Evolutionary conservation across 2,797 vertebrate genomes (phyloP), one percentile per base, ranked within the genome.

Genomic region (Toxotes lorentzi): DNA sequence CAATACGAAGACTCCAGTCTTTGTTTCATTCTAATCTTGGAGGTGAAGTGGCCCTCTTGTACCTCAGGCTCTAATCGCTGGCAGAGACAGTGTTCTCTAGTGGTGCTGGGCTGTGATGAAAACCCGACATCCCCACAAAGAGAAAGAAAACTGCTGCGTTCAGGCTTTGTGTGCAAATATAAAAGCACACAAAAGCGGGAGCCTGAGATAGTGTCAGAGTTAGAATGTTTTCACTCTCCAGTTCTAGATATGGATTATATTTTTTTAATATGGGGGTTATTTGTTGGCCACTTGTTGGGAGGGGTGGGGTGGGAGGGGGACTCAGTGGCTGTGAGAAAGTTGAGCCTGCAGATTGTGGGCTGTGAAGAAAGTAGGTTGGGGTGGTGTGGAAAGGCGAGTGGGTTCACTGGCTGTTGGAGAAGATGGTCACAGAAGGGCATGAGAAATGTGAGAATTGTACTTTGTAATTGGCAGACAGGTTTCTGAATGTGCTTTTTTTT

Each of bases 41-140:
- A 91, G 90, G 86, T 95, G 91, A 94, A 94, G 94, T 95, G 92
- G 89, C 85, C 88, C 92, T 94, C 91, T 90, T 89, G 85, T 90
- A 82, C 71, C 85, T 81, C 70, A n/a, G 76, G 87, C 89, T 89
- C 86, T 91, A 92, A 91, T 91, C 90, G 82, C 88, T 90, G 92
- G 91, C 94, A 92, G 83, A 90, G 85, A 89, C 88, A 6, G 82
- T 83, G 81, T 87, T 90, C 87, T 93, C 70, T 91, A 88, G 93
- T 91, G 89, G 86, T 51, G 79, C 81, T 79, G 84, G 89, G 86
- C 83, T 41, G 61, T 58, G 45, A 84, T 80, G 82, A 90, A 90
- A 92, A 88, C 88, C 82, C 76, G 41, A 83, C 88, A 81, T 91
- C 72, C 72, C 63, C 83, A 90, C 88, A 88, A 88, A 89, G 85